Base-by-base conservation (phyloP, 2,113 vertebrate species). In the Varanus salvator region DNA sequence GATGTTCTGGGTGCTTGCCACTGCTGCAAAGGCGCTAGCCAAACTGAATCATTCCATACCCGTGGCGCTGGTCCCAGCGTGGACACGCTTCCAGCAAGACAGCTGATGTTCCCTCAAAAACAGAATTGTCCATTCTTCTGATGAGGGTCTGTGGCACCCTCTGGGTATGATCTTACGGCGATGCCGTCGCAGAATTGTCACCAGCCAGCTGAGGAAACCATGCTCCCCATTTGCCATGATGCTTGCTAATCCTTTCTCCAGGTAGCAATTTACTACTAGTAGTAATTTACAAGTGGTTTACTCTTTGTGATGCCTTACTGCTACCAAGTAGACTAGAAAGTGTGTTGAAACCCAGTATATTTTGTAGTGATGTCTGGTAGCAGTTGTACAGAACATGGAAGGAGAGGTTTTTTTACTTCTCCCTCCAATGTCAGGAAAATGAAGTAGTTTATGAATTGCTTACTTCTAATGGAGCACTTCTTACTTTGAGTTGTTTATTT, bases 41-140 rank as follows among this genome's bases (percentile, higher is more conserved):
- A 77, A 90, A 78, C 23, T 27, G 54, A 25, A 8, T 81, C 71
- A 8, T 85, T 92, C 54, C 89, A 68, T 86, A 66, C 21, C 34
- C 72, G 9, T 50, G 3, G 50, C 69, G 44, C 11, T 8, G 12
- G 88, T 89, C 78, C 85, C 80, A 72, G 29, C 3, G 27, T 94
- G 88, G 87, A 92, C 91, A 93, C 90, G 50, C n/a, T 60, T 66
- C 81, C 19, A 85, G 27, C 9, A 68, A 68, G 60, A 0, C 14
- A 52, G 69, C 54, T 31, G 54, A 29, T 54, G 50, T 84, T 31
- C 11, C 23, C 12, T n/a, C 12, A 76, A 64, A 38, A 23, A 29
- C 23, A 14, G 31, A 54, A 21, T 75, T 48, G 44, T 76, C 19
- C 8, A 27, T 19, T 81, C 1, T 27, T 44, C 34, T 25, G 38